Evolutionary conservation across 1,140 invertebrate genomes (phyloP), one percentile per base, ranked within the genome.

Genomic region (Drosophila oshimai): DNA sequence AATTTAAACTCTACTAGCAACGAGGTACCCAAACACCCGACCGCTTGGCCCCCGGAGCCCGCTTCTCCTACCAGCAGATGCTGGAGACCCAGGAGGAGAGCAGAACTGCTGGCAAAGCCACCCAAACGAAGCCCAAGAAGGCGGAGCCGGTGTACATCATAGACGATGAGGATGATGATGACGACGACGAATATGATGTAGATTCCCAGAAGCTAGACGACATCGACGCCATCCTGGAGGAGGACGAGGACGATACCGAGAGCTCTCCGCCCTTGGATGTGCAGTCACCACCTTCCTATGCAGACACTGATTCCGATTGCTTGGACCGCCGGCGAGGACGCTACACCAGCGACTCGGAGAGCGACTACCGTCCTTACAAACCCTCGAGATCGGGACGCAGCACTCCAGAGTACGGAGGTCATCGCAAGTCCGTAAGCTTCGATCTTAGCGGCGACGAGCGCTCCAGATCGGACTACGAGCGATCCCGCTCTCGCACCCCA

Each of bases 391-490:
- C 89, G 5, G 89, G 89, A 4, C 86, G 89, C 28, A 90, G 89
- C 20, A 90, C 89, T 0, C 89, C 89, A 0, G 89, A 90, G 1
- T 74, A 78, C 13, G 62, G 79, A 2, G 73, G 77, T 2, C 89
- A 90, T 61, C 89, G 90, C 1, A 91, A 91, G 47, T 91, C 90
- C 0, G 90, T 91, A 0, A 91, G 90, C 39, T 91, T 91, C 12
- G 90, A 91, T 61, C 72, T 91, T 0, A 90, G 89, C n/a, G 90
- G 88, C 0, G 89, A 90, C 47, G 90, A 91, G 47, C 75, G 80
- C 5, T 90, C 89, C 33, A 89, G 75, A 22, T 90, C 89, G 0
- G 89, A 90, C 34, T 80, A 87, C 20, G 89, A 90, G 26, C 69
- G 89, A n/a, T 90, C 89, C 2, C 75, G 75, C 3, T 86, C 74